These are phyloP conservation scores for Metallyticus violacea DNA, from an alignment of 2,888 invertebrate genomes.

Conservation along the genomic window DNA sequence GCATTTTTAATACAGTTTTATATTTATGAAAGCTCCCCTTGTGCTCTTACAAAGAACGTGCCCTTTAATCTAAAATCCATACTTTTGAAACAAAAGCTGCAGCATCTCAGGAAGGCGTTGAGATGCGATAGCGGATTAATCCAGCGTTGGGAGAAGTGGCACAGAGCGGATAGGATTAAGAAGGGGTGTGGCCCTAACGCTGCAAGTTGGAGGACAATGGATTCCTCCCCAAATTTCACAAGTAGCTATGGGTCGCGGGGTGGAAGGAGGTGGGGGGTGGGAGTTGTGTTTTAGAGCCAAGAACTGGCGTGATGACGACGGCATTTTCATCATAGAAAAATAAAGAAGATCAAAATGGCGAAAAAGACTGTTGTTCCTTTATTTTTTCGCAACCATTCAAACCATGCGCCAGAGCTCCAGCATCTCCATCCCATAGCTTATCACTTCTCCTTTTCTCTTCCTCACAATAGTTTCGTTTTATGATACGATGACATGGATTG, in stretches of 20 bases:
- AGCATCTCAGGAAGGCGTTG: neutral
- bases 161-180: neutral
- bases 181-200: neutral
- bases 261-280: neutral
- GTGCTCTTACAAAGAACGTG: neutral
- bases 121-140: neutral
- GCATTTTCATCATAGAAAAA: neutral
- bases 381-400: neutral
- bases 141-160: neutral
- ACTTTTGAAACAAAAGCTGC: neutral
- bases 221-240: neutral
- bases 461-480: neutral
- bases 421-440: neutral
- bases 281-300: neutral
- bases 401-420: neutral
- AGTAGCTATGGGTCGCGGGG: neutral
- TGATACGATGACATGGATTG: neutral
- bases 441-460: neutral
- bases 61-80: neutral
- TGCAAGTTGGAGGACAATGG: neutral
- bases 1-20: no score
- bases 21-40: no score
- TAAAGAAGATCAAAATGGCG: conserved; percentile 4
- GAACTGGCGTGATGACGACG: neutral
- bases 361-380: neutral